phyloP scores from a whole-genome alignment of 1,140 invertebrate species.

The Philotrypesis tridentata region DNA sequence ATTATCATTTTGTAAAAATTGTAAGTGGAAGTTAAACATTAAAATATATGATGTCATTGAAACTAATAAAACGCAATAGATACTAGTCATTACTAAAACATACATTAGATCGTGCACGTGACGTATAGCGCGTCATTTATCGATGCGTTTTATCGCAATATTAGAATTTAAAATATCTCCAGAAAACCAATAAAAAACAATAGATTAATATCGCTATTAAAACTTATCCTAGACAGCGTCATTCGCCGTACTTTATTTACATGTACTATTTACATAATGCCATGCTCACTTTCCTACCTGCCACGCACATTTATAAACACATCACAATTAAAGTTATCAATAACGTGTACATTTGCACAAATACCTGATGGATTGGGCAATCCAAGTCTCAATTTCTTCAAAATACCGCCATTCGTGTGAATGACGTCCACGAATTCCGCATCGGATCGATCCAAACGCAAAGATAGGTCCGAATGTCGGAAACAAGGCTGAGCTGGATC shows the following conservation, averaged over 20 bases:
- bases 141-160: too few species aligned
- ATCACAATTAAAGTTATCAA: too few species aligned
- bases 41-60: not conserved
- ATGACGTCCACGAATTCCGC: slow-evolving; percentile 82
- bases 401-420: slow-evolving; percentile 71
- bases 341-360: too few species aligned
- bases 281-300: too few species aligned
- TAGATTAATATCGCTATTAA: too few species aligned
- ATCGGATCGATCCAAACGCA: slow-evolving; percentile 75
- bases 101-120: not conserved
- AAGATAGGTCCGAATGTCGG: slow-evolving; percentile 64
- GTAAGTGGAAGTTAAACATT: not conserved
- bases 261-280: too few species aligned
- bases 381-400: not conserved
- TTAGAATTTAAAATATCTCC: too few species aligned
- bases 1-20: too few species aligned
- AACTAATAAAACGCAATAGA: not conserved
- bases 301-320: too few species aligned
- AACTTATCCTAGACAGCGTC: too few species aligned
- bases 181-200: too few species aligned
- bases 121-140: not conserved
- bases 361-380: not conserved
- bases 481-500: slow-evolving; percentile 82
- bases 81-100: not conserved
- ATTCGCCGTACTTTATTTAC: too few species aligned